These are phyloP conservation scores for Nemurella pictetii DNA, from an alignment of 2,888 invertebrate species.

Conservation along the genomic window DNA sequence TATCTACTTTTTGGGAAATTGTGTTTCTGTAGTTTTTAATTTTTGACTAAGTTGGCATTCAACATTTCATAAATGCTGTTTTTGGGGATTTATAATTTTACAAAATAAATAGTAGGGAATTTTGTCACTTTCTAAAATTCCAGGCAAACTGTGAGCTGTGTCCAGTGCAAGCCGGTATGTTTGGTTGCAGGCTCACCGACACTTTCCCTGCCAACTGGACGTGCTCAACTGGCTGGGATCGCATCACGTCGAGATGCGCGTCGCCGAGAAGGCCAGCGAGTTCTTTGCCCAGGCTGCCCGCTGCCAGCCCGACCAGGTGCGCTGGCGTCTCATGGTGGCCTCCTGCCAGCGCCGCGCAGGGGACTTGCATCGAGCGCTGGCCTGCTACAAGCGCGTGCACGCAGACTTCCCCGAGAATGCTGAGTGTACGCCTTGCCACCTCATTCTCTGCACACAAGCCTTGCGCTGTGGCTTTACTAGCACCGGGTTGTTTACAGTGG, in stretches of 20 bases:
- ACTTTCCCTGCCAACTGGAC: conserved; percentile 70
- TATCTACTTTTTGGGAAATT: no score
- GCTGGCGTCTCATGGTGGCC: conserved; percentile 84
- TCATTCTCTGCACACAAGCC: neutral
- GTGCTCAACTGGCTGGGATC: conserved; percentile 89
- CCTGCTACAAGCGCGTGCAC: conserved; percentile 83
- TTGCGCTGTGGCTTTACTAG: no score
- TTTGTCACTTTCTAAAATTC: no score
- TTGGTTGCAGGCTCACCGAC: conserved; percentile 65
- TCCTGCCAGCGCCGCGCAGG: conserved; percentile 82
- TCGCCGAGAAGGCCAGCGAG: conserved; percentile 80
- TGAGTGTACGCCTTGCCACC: conserved; percentile 70
- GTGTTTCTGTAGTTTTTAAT: no score
- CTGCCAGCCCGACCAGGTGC: conserved; percentile 77
- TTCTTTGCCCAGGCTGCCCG: conserved; percentile 81
- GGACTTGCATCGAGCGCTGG: conserved; percentile 80
- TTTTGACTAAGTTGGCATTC: no score
- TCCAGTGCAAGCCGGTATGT: no score
- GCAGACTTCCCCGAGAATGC: conserved; percentile 91
- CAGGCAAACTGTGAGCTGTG: no score
- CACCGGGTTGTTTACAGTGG: no score
- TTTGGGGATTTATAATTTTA: no score
- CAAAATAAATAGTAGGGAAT: no score
- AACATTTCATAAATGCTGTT: no score
- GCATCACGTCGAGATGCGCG: conserved; percentile 85